Conservation (phyloP, 2,797 vertebrate species). For the Remorina albescens region DNA sequence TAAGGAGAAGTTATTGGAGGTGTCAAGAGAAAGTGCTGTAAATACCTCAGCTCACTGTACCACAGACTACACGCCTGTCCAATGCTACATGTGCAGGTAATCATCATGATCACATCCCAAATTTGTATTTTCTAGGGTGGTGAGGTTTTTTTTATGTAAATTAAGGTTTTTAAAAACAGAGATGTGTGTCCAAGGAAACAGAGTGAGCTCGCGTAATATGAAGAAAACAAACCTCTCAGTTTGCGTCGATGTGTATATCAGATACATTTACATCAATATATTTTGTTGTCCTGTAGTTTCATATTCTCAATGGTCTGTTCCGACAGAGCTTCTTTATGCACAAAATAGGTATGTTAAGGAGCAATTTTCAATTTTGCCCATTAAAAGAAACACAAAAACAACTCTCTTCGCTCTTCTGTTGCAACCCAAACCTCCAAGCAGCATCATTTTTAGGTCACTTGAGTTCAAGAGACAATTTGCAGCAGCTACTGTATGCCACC, state of each 20-base stretch:
- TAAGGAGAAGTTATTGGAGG: background rate
- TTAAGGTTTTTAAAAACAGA: background rate
- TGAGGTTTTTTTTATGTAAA: background rate
- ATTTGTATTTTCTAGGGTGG: background rate
- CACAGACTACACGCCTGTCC: background rate
- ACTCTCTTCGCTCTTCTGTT: no score
- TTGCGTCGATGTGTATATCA: background rate
- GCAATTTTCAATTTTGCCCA: background rate
- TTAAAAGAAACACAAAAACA: no score
- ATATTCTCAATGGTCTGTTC: no score
- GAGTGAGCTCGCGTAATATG: background rate
- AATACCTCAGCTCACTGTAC: background rate
- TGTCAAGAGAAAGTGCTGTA: background rate
- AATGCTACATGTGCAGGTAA: background rate
- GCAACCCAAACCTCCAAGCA: slow-evolving; percentile 5
- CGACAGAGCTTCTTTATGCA: no score
- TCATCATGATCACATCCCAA: background rate
- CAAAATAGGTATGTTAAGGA: background rate
- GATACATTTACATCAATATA: background rate
- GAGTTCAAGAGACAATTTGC: slow-evolving; percentile 47
- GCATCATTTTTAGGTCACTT: slow-evolving; percentile 45
- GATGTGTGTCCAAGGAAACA: background rate
- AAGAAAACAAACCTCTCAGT: background rate
- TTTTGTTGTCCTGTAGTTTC: background rate
- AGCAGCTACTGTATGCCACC: slow-evolving; percentile 43